These are phyloP conservation scores for Pammene fasciana DNA, from an alignment of 2,888 invertebrate species.

Conservation along the genomic window DNA sequence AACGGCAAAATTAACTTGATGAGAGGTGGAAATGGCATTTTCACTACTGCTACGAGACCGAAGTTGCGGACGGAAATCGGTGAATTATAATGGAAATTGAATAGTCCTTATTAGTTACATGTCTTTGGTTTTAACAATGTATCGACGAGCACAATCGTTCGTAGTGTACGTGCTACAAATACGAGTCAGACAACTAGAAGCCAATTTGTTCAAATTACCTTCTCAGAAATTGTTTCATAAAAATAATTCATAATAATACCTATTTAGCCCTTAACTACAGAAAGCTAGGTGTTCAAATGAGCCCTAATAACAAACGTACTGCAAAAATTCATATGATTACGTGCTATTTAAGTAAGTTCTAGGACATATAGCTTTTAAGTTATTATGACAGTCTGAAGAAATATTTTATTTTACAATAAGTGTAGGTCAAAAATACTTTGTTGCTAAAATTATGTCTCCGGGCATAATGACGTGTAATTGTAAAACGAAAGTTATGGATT, in stretches of 20 bases:
- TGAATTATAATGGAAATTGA: background rate
- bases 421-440: slow-evolving; percentile 6
- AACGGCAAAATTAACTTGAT: too few relatives aligned
- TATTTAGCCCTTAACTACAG: slow-evolving; percentile 17
- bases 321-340: slow-evolving; percentile 25
- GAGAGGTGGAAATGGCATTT: too few relatives aligned
- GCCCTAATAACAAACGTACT: slow-evolving; percentile 10
- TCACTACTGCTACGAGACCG: too few relatives aligned
- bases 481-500: background rate
- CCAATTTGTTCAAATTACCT: slow-evolving; percentile 38
- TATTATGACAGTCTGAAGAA: slow-evolving; percentile 23
- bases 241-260: slow-evolving; percentile 33
- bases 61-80: too few relatives aligned
- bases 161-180: slow-evolving; percentile 17
- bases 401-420: slow-evolving; percentile 10
- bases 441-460: slow-evolving; percentile 17
- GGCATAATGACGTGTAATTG: slow-evolving; percentile 5
- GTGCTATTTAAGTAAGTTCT: slow-evolving; percentile 21
- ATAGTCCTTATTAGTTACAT: background rate
- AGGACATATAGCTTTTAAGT: slow-evolving; percentile 20
- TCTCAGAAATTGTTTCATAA: slow-evolving; percentile 22
- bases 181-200: slow-evolving; percentile 25
- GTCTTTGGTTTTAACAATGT: background rate
- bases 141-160: slow-evolving; percentile 5
- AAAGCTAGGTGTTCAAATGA: slow-evolving; percentile 32